These are phyloP conservation scores for Poeciliopsis paucimaculata DNA, from an alignment of 2,797 vertebrate species.

Conservation along the genomic window DNA sequence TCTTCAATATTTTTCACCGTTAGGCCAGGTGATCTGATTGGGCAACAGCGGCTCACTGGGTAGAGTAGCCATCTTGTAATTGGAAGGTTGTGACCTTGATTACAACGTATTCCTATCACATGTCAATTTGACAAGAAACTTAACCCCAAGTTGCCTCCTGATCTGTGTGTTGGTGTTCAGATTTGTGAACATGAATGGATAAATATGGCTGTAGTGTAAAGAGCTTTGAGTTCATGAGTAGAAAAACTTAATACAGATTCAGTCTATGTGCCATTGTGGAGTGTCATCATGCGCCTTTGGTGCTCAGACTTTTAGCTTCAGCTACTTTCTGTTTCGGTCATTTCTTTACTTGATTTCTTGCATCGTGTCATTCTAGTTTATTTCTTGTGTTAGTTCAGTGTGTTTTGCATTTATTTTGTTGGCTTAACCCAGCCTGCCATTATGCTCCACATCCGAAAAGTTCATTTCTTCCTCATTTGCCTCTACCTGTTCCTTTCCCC, in stretches of 20 bases:
- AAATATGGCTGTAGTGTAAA: not conserved
- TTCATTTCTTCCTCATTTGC: not conserved
- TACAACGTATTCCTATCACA: not conserved
- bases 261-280: no score
- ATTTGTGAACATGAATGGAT: not conserved
- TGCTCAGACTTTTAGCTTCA: not conserved
- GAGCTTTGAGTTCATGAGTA: no score
- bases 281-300: not conserved
- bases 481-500: not conserved
- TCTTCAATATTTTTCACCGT: not conserved
- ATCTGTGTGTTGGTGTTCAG: not conserved
- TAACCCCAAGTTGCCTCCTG: not conserved
- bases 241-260: no score
- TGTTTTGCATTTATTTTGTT: not conserved
- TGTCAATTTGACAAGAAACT: not conserved
- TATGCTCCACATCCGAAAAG: not conserved
- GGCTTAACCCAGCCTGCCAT: not conserved
- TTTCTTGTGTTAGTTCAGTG: not conserved
- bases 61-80: not conserved
- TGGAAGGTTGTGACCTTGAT: no score
- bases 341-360: not conserved
- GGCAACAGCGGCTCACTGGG: not conserved
- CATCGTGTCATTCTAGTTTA: not conserved
- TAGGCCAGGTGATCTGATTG: not conserved
- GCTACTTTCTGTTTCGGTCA: not conserved